Conservation (phyloP, 2,888 invertebrate species). For the Trachelus troglodyta region DNA sequence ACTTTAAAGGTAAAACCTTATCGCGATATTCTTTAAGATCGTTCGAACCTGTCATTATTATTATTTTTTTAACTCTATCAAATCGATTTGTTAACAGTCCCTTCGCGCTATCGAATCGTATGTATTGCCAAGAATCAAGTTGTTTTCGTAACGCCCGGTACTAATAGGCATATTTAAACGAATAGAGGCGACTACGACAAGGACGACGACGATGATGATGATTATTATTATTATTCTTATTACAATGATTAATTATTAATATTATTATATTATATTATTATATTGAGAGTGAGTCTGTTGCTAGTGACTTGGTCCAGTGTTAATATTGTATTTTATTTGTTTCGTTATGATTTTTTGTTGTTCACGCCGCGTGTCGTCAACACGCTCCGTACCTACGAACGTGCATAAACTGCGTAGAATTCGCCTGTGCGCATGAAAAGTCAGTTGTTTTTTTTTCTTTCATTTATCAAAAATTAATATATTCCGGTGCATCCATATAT, state of each 20-base stretch:
- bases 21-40: not conserved
- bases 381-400: slow-evolving; percentile 61
- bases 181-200: slow-evolving; percentile 26
- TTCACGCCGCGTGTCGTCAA: slow-evolving; percentile 63
- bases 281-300: slow-evolving; percentile 61
- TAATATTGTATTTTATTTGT: slow-evolving; percentile 67
- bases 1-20: not conserved
- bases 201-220: slow-evolving; percentile 6
- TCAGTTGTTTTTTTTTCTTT: not conserved
- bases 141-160: slow-evolving; percentile 34
- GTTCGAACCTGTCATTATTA: not conserved
- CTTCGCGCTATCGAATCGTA: not conserved
- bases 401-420: slow-evolving; percentile 19
- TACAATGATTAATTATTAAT: slow-evolving; percentile 36
- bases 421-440: slow-evolving; percentile 14
- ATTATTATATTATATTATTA: slow-evolving; percentile 46
- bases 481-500: not conserved
- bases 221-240: slow-evolving; percentile 23
- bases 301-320: slow-evolving; percentile 64
- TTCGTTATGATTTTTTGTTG: slow-evolving; percentile 64
- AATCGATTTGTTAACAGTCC: not conserved
- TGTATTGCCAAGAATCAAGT: slow-evolving; percentile 2
- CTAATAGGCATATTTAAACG: slow-evolving; percentile 45
- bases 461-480: not conserved
- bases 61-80: not conserved